Conservation (phyloP, 2,888 invertebrate species). For the Sinelater perroti region DNA sequence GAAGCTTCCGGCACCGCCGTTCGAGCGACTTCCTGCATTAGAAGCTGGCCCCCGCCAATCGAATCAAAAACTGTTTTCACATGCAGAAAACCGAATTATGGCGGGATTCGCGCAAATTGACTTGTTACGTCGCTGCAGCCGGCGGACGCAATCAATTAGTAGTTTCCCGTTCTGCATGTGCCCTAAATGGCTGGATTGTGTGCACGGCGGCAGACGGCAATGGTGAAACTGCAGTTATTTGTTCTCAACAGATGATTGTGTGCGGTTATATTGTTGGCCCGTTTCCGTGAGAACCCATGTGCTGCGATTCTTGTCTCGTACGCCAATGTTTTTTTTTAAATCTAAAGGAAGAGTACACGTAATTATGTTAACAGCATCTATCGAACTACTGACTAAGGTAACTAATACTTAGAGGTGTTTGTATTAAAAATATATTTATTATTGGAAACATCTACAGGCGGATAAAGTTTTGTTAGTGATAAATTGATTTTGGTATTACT, state of each 20-base stretch:
- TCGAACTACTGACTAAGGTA: too few species aligned
- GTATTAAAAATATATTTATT: too few species aligned
- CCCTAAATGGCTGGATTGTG: neutral
- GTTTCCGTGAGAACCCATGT: constrained; percentile 16
- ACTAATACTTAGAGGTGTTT: too few species aligned
- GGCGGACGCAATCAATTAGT: neutral
- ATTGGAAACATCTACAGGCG: too few species aligned
- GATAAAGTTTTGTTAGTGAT: too few species aligned
- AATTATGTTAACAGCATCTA: too few species aligned
- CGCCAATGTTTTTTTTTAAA: too few species aligned
- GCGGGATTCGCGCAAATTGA: neutral
- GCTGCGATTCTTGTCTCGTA: constrained; percentile 9
- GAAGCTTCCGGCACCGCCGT: constrained; percentile 14
- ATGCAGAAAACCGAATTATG: neutral
- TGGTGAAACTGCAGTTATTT: constrained; percentile 9
- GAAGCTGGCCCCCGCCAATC: neutral
- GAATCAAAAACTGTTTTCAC: constrained; percentile 2
- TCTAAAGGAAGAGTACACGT: too few species aligned
- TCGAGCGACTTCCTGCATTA: constrained; percentile 19
- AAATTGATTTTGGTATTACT: too few species aligned
- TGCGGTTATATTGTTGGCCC: neutral
- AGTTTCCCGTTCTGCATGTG: constrained; percentile 4
- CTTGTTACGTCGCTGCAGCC: neutral
- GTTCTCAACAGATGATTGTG: constrained; percentile 5
- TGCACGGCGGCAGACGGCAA: neutral